Evolutionary conservation across 2,797 vertebrate genomes (phyloP).

Genomic region (Alauda arvensis): DNA sequence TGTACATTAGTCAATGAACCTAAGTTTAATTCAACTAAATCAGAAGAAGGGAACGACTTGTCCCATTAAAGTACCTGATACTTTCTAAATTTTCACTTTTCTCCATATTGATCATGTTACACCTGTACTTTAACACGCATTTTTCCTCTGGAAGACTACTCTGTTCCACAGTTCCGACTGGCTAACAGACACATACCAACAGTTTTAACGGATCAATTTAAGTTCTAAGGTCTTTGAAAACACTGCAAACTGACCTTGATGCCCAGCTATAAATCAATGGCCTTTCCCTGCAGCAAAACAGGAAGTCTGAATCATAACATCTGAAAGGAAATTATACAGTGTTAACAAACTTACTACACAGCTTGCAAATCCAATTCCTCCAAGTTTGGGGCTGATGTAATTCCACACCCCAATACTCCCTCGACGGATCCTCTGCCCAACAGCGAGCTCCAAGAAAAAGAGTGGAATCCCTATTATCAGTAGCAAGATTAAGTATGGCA

Average conservation of each 20-base stretch:
- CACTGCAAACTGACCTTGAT: neutral
- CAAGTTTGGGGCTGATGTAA: conserved; percentile 94
- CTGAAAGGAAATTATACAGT: neutral
- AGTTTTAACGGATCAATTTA: neutral
- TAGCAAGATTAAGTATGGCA: conserved; percentile 91
- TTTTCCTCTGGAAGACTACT: neutral
- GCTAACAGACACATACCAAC: neutral
- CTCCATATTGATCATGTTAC: neutral
- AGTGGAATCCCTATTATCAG: conserved; percentile 93
- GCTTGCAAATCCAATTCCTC: conserved; percentile 95
- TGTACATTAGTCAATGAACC: neutral
- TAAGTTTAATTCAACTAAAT: neutral
- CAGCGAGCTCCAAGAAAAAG: conserved; percentile 96
- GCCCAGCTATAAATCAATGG: neutral
- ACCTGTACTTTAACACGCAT: neutral
- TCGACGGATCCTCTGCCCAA: conserved; percentile 91
- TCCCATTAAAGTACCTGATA: neutral
- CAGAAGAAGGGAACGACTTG: neutral
- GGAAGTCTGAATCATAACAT: neutral
- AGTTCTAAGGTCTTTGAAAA: neutral
- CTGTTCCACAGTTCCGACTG: neutral
- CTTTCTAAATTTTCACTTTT: neutral
- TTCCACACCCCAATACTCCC: conserved; percentile 98
- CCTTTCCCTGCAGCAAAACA: neutral
- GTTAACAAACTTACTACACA: conserved; percentile 84